Evolutionary conservation across 2,888 invertebrate genomes (phyloP).

Genomic region (Ptilodon capucinus): DNA sequence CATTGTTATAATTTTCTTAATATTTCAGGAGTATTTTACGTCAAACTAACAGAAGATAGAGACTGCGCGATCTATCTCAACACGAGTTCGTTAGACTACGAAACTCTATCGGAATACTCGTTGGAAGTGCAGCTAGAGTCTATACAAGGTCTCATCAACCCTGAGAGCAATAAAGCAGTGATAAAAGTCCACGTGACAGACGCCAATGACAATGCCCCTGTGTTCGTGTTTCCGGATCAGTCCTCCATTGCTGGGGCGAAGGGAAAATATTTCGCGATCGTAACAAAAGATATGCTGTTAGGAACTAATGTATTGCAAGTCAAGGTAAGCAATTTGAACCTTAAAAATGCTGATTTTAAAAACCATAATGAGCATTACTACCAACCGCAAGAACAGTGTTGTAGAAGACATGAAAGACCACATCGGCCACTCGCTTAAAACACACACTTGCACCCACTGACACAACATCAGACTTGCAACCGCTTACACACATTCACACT

Average conservation of each 20-base stretch:
- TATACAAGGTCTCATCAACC: slow-evolving; percentile 90
- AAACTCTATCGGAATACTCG: slow-evolving; percentile 87
- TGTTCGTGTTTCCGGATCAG: slow-evolving; percentile 88
- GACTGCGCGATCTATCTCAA: slow-evolving; percentile 92
- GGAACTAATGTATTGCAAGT: slow-evolving; percentile 91
- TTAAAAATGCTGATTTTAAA: too few species aligned
- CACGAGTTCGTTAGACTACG: slow-evolving; percentile 89
- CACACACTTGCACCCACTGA: too few species aligned
- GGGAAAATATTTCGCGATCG: slow-evolving; percentile 90
- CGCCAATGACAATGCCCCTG: slow-evolving; percentile 94
- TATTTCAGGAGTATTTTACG: slow-evolving; percentile 85
- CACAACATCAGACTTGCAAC: too few species aligned
- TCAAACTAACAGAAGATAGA: slow-evolving; percentile 88
- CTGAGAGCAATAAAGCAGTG: slow-evolving; percentile 87
- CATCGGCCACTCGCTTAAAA: too few species aligned
- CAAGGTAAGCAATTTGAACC: slow-evolving; percentile 70
- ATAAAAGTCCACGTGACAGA: slow-evolving; percentile 92
- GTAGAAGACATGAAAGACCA: too few species aligned
- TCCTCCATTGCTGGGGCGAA: slow-evolving; percentile 80
- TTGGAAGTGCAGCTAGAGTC: slow-evolving; percentile 91
- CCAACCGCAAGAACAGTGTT: too few species aligned
- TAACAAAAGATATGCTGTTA: slow-evolving; percentile 88
- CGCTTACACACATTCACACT: too few species aligned
- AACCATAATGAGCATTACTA: too few species aligned
- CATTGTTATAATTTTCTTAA: background rate